phyloP scores from a whole-genome alignment of 2,113 vertebrate species.

The Sclerurus mexicanus region DNA sequence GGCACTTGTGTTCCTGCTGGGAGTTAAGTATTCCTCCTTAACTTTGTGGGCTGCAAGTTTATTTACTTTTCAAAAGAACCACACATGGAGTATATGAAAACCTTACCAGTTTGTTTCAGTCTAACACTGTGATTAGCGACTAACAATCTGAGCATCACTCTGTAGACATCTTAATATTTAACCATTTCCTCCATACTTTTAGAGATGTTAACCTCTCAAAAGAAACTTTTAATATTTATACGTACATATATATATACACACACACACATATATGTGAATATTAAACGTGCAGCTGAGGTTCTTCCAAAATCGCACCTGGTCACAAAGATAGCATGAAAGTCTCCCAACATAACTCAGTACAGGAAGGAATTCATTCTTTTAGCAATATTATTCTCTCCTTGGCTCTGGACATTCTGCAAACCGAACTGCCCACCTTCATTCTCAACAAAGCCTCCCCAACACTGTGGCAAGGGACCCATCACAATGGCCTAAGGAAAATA shows the following conservation, averaged over 20 bases:
- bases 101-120: not conserved
- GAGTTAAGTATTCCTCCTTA: not conserved
- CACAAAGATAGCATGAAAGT: not conserved
- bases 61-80: constrained; percentile 18
- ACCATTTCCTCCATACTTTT: not conserved
- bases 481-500: not conserved
- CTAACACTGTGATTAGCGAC: not conserved
- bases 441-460: not conserved
- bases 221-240: not conserved
- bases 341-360: not conserved
- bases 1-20: not conserved
- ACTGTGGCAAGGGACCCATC: not conserved
- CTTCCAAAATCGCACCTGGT: not conserved
- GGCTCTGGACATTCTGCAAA: not conserved
- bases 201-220: not conserved
- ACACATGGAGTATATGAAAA: not conserved
- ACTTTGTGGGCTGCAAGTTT: not conserved
- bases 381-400: not conserved
- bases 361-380: not conserved
- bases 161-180: not conserved
- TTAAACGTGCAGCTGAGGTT: not conserved
- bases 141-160: not conserved
- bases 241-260: fast-evolving
- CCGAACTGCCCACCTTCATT: not conserved
- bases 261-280: not conserved